These are phyloP conservation scores for Euproctis similis DNA, from an alignment of 2,888 invertebrate genomes.

Conservation along the genomic window DNA sequence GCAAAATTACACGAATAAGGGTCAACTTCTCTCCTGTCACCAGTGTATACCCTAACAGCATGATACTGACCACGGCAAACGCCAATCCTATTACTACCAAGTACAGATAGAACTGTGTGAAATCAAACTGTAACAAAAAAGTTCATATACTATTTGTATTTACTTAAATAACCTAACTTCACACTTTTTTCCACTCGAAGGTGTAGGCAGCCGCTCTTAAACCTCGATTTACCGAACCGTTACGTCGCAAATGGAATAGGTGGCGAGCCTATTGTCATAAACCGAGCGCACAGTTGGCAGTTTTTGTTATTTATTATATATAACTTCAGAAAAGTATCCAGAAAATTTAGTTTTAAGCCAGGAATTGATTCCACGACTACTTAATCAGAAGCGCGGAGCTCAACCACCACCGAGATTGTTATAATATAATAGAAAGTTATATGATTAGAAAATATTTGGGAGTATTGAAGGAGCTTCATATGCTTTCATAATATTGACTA, in stretches of 20 bases:
- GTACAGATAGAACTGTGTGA: slow-evolving; percentile 1
- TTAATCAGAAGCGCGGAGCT: neutral
- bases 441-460: neutral
- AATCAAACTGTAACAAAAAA: slow-evolving; percentile 4
- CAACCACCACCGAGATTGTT: neutral
- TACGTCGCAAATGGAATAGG: too few relatives aligned
- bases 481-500: too few relatives aligned
- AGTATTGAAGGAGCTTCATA: too few relatives aligned
- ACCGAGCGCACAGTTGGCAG: too few relatives aligned
- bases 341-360: too few relatives aligned
- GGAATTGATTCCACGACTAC: too few relatives aligned
- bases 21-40: neutral
- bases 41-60: neutral
- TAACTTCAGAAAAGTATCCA: too few relatives aligned
- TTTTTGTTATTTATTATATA: too few relatives aligned
- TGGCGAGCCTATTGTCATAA: too few relatives aligned
- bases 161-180: neutral
- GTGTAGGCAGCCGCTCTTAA: too few relatives aligned
- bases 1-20: neutral
- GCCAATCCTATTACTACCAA: slow-evolving; percentile 1
- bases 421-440: neutral
- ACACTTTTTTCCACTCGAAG: too few relatives aligned
- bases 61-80: neutral
- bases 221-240: too few relatives aligned
- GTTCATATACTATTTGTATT: neutral